Evolutionary conservation across 2,888 invertebrate species (phyloP), one percentile per base, ranked within the genome.

Genomic region (Drosophila paramelanica): DNA sequence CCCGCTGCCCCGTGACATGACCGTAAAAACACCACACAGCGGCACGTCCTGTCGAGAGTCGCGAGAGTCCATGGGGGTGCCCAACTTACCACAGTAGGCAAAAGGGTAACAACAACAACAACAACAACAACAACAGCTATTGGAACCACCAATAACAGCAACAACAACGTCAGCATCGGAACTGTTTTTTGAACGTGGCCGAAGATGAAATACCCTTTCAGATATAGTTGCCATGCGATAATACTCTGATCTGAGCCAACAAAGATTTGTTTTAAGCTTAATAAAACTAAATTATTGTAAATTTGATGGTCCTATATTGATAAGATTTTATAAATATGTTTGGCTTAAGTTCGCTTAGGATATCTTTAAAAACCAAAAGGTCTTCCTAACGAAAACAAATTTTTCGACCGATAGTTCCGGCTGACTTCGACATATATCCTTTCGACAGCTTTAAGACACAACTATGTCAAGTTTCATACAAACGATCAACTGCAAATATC

Each of bases 1-100:
- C n/a, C 33, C 51, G 8, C 14, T 25, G 41, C 46, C 11, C 55
- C 52, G 62, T 66, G 67, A 87, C 88, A 83, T 70, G 79, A 89
- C 88, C 88, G 88, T 77, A 83, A 83, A 89, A 80, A 89, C 68
- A 68, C 57, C 79, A 64, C 79, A 66, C 76, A 77, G 81, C 81
- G 38, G 77, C 77, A 71, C 76, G 76, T 80, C 80, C 70, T 56
- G 45, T 58, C 45, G 36, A 13, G 50, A 39, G 31, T 20, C 42
- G 41, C 39, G 51, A 42, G 73, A 66, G 82, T 56, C 86, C 72
- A 78, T 81, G 78, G 84, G 85, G 78, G 69, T 84, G 81, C 73
- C 70, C 57, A 65, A 64, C 60, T 58, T 56, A 51, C 66, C 64
- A 38, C 65, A 81, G 51, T 41, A 11, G 13, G 45, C 49, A 46